phyloP scores from a whole-genome alignment of 2,113 vertebrate genomes.

The Sylvicapra grimmia region DNA sequence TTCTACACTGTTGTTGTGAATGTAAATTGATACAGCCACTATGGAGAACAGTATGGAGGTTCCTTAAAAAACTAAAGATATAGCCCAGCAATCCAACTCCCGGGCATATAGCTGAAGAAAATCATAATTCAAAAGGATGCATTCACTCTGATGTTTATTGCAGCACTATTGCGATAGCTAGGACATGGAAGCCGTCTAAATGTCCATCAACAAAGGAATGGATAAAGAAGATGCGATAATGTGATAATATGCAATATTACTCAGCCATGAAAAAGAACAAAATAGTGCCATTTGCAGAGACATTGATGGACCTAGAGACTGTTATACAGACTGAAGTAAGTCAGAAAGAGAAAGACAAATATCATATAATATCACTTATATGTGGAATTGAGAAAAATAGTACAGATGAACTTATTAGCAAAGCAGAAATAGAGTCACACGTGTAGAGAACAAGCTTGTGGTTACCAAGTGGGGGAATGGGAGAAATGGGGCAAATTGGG shows the following conservation, averaged over 20 bases:
- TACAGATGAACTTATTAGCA: neutral
- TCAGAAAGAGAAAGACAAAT: neutral
- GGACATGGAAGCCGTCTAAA: neutral
- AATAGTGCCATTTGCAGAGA: neutral
- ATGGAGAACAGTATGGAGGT: neutral
- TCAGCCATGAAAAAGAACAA: neutral
- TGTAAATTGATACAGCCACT: neutral
- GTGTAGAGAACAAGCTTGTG: neutral
- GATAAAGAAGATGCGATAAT: neutral
- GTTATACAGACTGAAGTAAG: neutral
- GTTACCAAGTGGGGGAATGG: neutral
- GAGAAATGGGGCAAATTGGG: neutral
- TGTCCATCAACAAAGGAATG: neutral
- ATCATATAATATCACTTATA: neutral
- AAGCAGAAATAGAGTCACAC: neutral
- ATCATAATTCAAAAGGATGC: neutral
- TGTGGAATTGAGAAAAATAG: neutral
- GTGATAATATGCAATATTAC: neutral
- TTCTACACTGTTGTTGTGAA: neutral
- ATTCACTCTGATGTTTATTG: neutral
- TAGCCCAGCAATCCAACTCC: neutral
- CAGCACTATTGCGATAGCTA: neutral
- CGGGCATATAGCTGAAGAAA: neutral
- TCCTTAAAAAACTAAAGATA: neutral
- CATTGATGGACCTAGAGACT: neutral